Base-by-base conservation (phyloP, 2,797 vertebrate species). In the Novumbra hubbsi region DNA sequence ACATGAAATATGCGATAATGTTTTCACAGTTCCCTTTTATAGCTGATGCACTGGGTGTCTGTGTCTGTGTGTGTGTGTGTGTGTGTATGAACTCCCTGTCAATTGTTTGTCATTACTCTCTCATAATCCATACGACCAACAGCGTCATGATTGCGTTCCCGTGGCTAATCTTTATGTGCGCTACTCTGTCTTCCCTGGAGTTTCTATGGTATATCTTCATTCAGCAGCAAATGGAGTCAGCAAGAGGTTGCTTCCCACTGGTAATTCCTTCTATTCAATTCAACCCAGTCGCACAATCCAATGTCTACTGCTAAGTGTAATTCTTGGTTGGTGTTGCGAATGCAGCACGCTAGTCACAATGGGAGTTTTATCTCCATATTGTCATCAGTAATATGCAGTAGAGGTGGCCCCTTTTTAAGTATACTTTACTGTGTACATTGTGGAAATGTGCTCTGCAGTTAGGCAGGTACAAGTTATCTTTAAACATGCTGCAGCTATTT, bases 51-150 rank as follows among this genome's bases (percentile, higher is more conserved):
- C 19, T 68, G 30, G 68, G 71, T 66, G 34, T 72, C 68, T 74
- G 77, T 69, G 64, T 72, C 49, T 77, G 64, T 72, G 57, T 77
- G 28, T 28, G 21, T 5, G 41, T 49, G 70, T 72, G 66, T 19
- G 41, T 75, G n/a, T 75, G 48, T n/a, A 14, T 77, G 4, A 45
- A 45, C 4, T 8, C 41, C 41, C 41, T 8, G 41, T 45, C 1
- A 45, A 4, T 45, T 19, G 24, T 74, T 57, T 41, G n/a, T 60
- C 0, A 48, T 65, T 63, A n/a, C 62, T 30, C 24, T 45, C 52
- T 55, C 27, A 50, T 73, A n/a, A 74, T 55, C 19, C 41, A 71
- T n/a, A 30, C 30, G 9, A 34, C 64, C 17, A 67, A 67, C 32
- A 67, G 30, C 34, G 64, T 9, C 32, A 38, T 21, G 64, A 67